These are phyloP conservation scores for Orthonevra nobilis DNA, from an alignment of 2,888 invertebrate genomes.

Conservation along the genomic window DNA sequence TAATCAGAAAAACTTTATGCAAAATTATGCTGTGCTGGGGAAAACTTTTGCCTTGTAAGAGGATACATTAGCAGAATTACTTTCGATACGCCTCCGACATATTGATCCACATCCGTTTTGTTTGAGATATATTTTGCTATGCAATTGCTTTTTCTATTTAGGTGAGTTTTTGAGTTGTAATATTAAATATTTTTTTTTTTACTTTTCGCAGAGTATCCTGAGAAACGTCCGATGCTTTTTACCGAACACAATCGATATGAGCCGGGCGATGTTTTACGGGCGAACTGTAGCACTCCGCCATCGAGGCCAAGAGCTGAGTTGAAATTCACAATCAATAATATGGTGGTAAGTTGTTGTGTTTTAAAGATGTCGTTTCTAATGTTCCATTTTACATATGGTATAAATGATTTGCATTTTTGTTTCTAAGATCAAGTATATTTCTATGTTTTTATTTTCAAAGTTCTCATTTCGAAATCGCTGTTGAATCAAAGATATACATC, in stretches of 20 bases:
- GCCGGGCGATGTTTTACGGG: slow-evolving; percentile 86
- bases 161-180: slow-evolving; percentile 16
- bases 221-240: slow-evolving; percentile 84
- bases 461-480: too few species aligned
- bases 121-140: slow-evolving; percentile 36
- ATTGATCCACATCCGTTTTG: slow-evolving; percentile 48
- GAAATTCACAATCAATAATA: slow-evolving; percentile 88
- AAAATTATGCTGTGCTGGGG: slow-evolving; percentile 41
- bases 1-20: slow-evolving; percentile 58
- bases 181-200: slow-evolving; percentile 2
- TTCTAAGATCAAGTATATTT: too few species aligned
- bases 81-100: slow-evolving; percentile 46
- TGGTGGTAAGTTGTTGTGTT: slow-evolving; percentile 86
- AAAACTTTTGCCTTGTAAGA: slow-evolving; percentile 50
- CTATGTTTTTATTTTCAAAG: too few species aligned
- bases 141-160: slow-evolving; percentile 31
- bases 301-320: slow-evolving; percentile 88
- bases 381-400: too few species aligned
- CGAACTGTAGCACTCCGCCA: slow-evolving; percentile 90
- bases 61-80: slow-evolving; percentile 68
- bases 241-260: slow-evolving; percentile 88
- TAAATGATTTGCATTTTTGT: too few species aligned
- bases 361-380: too few species aligned
- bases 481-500: too few species aligned
- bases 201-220: slow-evolving; percentile 86